Conservation (phyloP, 2,888 invertebrate genomes). For the Chalcosyrphus nemorum region DNA sequence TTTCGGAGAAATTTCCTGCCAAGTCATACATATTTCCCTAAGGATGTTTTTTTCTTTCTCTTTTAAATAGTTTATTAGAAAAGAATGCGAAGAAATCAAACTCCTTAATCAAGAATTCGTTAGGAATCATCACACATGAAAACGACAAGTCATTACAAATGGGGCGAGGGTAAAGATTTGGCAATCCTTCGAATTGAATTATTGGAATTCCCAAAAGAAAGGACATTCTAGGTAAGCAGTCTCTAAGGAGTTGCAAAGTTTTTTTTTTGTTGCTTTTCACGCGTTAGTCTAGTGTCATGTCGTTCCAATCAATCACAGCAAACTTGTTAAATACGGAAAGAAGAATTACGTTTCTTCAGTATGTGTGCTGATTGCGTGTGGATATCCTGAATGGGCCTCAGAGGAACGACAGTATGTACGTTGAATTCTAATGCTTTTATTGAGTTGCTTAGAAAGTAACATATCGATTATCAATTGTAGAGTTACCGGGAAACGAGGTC, state of each 20-base stretch:
- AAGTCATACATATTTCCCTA: constrained; percentile 13
- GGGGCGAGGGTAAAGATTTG: background rate
- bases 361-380: constrained; percentile 30
- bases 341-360: background rate
- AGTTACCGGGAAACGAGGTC: too few species aligned
- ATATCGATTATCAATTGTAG: too few species aligned
- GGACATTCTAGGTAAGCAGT: constrained; percentile 12
- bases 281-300: constrained; percentile 51
- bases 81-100: constrained; percentile 5
- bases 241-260: constrained; percentile 15
- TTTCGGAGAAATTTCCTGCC: background rate
- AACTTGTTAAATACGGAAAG: constrained; percentile 20
- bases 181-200: background rate
- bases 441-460: too few species aligned
- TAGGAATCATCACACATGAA: constrained; percentile 49
- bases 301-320: constrained; percentile 61
- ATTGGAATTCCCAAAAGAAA: constrained; percentile 40
- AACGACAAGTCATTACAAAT: constrained; percentile 52
- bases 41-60: background rate
- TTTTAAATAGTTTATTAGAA: background rate
- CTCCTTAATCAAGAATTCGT: constrained; percentile 48
- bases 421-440: too few species aligned
- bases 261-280: too few species aligned
- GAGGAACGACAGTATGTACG: too few species aligned
- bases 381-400: too few species aligned